Base-by-base conservation (phyloP, 2,888 invertebrate species). In the Troides aeacus region DNA sequence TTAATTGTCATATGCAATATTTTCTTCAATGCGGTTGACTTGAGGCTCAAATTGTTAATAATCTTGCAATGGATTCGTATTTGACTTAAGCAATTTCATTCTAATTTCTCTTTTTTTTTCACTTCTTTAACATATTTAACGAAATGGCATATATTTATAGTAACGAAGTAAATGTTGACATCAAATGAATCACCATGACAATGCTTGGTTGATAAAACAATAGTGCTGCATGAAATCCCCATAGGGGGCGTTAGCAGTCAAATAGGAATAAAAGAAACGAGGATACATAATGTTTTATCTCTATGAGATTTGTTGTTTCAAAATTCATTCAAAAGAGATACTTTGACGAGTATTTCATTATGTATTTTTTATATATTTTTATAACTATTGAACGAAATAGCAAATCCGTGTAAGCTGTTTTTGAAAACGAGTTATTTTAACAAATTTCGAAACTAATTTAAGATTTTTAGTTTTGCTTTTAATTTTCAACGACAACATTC, bases 101-200 rank as follows among this genome's bases (percentile, higher is more conserved):
- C 18, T 5, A 6, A 53, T n/a, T 53, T 6, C n/a, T 53, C 4
- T 50, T 15, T 50, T 15, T 50, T 46, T 15, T 10, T 17, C 5
- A 50, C 2, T 15, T 18, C n/a, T n/a, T 7, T 53, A 53, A 53
- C 3, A 53, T 53, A n/a, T n/a, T 53, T 6, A 53, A n/a, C 53
- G 8, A 53, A 53, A 58, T 58, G 6, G n/a, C 15, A 23, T 6
- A n/a, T 68, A 24, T 53, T 65, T 58, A 21, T 18, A 68, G 70
- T 65, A 66, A 68, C 70, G 64, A 66, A 71, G 67, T 68, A 72
- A 75, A 75, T 78, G 78, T 79, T 79, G 75, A 76, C 77, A 77
- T 76, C 69, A 79, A 84, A 75, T 86, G 85, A 88, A 88, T 89
- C 87, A 89, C 88, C 88, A 87, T 90, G 89, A 90, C 90, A 89